A percentile compares a stretch with the other conserved stretches of the same genome.
Conservation (phyloP, 2,797 vertebrate species). For the Anomalospiza imberbis region DNA sequence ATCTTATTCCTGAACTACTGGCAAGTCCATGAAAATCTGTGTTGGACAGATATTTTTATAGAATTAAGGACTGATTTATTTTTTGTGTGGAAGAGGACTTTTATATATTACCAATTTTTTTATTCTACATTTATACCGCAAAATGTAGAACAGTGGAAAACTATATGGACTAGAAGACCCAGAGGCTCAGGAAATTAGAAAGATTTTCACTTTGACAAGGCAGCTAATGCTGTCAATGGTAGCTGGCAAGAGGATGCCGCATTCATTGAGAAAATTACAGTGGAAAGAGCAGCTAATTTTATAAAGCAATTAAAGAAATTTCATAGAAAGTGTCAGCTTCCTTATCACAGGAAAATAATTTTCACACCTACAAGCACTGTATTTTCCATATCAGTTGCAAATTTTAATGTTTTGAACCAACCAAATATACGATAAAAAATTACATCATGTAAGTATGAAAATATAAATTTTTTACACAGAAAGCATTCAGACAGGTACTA, state of each 20-base stretch:
- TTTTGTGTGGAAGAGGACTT: background rate
- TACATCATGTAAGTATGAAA: background rate
- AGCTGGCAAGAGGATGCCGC: background rate
- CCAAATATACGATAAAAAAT: background rate
- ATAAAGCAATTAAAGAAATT: background rate
- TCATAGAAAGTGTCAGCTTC: background rate
- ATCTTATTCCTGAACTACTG: background rate
- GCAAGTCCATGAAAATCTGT: background rate
- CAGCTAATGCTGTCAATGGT: background rate
- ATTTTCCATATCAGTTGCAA: background rate
- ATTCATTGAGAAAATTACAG: background rate
- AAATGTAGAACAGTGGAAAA: background rate
- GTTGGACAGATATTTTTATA: background rate
- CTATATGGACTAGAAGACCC: background rate
- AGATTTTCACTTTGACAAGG: background rate
- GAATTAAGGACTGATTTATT: background rate
- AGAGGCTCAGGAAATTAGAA: background rate
- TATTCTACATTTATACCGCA: background rate
- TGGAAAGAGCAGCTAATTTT: background rate
- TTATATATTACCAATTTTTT: background rate
- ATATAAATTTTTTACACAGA: background rate
- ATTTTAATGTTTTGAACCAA: background rate
- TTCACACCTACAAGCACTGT: background rate
- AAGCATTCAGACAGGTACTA: background rate
- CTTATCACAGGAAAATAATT: background rate